phyloP scores from a whole-genome alignment of 2,113 vertebrate genomes.

The Dipodomys stephensi region DNA sequence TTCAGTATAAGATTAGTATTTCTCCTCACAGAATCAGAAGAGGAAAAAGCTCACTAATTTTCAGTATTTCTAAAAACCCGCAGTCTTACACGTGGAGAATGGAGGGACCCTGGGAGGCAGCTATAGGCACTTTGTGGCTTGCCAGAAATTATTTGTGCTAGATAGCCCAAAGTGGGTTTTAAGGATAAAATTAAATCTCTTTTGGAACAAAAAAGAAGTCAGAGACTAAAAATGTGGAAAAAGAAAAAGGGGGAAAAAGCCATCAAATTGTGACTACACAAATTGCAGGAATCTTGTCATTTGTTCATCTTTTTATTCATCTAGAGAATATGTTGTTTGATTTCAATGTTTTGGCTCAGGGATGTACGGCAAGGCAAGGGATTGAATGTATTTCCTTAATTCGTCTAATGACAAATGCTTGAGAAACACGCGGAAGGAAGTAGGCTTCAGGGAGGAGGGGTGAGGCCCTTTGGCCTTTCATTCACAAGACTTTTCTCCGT shows the following conservation, averaged over 20 bases:
- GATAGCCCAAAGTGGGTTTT: neutral
- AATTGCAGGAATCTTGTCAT: neutral
- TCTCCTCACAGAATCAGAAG: neutral
- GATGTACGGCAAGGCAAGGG: neutral
- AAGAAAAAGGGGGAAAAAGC: neutral
- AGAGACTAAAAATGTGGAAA: neutral
- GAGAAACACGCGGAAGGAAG: neutral
- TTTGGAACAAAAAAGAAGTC: neutral
- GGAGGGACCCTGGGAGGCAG: neutral
- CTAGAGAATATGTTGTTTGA: neutral
- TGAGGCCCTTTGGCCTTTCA: conserved; percentile 23
- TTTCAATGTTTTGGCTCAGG: conserved; percentile 37
- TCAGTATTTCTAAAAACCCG: neutral
- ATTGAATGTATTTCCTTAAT: neutral
- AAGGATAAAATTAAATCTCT: neutral
- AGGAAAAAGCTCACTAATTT: neutral
- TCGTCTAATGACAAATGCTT: conserved; percentile 47
- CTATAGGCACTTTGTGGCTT: neutral
- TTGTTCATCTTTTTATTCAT: neutral
- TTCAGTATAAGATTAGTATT: neutral
- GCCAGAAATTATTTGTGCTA: neutral
- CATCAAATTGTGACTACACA: neutral
- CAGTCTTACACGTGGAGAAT: neutral
- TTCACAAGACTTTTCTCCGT: neutral
- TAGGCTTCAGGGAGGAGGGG: neutral